Percentiles rank a stretch among this genome's conserved stretches.
These are phyloP conservation scores for Poeciliopsis occidentalis DNA, from an alignment of 2,113 vertebrate genomes.

Conservation along the genomic window DNA sequence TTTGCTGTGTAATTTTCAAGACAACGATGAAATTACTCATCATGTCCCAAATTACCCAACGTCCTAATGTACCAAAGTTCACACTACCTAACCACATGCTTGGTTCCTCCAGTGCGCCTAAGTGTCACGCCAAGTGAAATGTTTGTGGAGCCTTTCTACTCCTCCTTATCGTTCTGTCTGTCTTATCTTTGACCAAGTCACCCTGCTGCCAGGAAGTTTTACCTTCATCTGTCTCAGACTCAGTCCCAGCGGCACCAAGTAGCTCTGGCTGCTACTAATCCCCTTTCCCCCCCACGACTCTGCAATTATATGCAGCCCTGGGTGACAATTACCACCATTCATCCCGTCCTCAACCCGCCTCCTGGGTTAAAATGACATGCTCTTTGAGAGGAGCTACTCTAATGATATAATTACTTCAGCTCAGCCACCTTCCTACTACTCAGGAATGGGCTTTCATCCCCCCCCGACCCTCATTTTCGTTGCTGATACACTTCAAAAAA, in stretches of 20 bases:
- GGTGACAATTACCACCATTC: constrained; percentile 77
- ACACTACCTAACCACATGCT: neutral
- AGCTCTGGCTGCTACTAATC: constrained; percentile 70
- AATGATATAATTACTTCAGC: constrained; percentile 74
- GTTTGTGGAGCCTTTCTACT: neutral
- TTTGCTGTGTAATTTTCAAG: neutral
- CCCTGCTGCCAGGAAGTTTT: constrained; percentile 43
- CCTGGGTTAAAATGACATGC: constrained; percentile 71
- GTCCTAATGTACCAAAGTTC: neutral
- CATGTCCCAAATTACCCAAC: neutral
- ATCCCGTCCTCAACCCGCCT: constrained; percentile 59
- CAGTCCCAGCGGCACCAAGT: constrained; percentile 70
- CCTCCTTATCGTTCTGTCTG: constrained; percentile 14
- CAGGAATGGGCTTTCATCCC: constrained; percentile 22
- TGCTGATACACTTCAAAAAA: constrained; percentile 52
- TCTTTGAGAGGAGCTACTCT: constrained; percentile 66
- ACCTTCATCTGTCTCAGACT: constrained; percentile 58
- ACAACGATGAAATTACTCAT: neutral
- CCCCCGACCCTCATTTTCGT: constrained; percentile 6
- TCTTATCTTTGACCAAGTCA: constrained; percentile 35
- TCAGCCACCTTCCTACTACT: constrained; percentile 60
- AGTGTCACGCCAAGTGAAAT: neutral
- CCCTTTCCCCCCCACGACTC: constrained; percentile 42
- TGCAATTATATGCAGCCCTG: constrained; percentile 73
- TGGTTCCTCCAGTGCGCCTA: neutral